A percentile compares a stretch with the other conserved stretches of the same genome.
Conservation (phyloP, 2,113 vertebrate genomes). For the Pardalotus punctatus region DNA sequence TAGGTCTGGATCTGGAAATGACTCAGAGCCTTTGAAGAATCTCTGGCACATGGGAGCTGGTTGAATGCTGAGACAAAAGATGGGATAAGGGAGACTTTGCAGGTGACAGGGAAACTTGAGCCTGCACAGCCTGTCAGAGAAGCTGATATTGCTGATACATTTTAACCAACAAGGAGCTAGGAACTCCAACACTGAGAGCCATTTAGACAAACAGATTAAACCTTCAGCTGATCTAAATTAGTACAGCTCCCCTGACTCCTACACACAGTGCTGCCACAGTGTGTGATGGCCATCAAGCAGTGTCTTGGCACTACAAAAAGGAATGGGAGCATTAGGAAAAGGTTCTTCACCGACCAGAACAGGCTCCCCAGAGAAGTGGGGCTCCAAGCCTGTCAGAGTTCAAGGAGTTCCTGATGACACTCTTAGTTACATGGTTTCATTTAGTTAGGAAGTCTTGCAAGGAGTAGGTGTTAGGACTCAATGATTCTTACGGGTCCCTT, state of each 20-base stretch:
- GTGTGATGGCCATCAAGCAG: background rate
- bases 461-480: background rate
- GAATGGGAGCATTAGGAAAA: background rate
- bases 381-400: background rate
- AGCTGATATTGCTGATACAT: background rate
- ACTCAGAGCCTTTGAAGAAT: background rate
- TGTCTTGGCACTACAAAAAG: background rate
- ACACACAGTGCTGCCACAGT: background rate
- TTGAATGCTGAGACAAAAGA: background rate
- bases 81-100: background rate
- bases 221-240: background rate
- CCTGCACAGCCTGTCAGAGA: background rate
- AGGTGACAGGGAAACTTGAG: background rate
- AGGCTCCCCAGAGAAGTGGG: background rate
- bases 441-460: background rate
- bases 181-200: background rate
- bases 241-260: background rate
- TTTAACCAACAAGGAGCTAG: background rate
- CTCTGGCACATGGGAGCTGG: background rate
- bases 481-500: background rate
- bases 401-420: background rate
- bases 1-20: background rate
- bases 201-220: background rate
- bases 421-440: background rate
- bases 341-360: background rate